Evolutionary conservation across 2,888 invertebrate genomes (phyloP).

Genomic region (Adelphocoris suturalis): DNA sequence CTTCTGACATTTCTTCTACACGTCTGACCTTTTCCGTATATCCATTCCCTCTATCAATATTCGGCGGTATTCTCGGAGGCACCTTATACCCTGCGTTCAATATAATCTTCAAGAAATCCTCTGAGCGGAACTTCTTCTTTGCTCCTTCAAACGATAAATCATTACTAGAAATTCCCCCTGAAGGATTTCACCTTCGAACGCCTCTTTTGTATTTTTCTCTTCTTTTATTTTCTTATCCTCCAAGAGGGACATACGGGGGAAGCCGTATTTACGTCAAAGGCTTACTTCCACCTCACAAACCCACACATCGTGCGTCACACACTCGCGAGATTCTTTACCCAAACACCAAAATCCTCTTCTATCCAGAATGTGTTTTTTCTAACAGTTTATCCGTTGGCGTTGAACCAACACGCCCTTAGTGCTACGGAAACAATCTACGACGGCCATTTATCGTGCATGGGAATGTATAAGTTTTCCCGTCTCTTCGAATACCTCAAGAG

Average conservation of each 20-base stretch:
- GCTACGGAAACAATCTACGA: not conserved
- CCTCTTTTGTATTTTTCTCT: too few species aligned
- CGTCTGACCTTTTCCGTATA: too few species aligned
- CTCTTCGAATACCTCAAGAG: too few species aligned
- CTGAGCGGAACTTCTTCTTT: too few species aligned
- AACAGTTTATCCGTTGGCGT: not conserved
- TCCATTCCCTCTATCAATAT: too few species aligned
- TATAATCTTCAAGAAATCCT: too few species aligned
- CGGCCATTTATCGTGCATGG: not conserved
- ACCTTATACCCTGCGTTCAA: too few species aligned
- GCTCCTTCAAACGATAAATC: not conserved
- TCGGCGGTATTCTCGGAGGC: too few species aligned
- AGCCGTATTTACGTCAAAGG: not conserved
- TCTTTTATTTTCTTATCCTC: not conserved
- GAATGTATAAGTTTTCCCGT: not conserved
- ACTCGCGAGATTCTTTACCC: not conserved
- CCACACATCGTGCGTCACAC: not conserved
- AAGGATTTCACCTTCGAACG: not conserved
- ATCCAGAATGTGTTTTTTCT: not conserved
- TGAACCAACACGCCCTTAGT: not conserved
- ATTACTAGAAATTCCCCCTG: not conserved
- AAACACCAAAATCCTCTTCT: not conserved
- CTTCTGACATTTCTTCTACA: too few species aligned
- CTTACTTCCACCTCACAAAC: not conserved
- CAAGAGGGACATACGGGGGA: not conserved